A percentile compares a stretch with the other conserved stretches of the same genome.
phyloP scores from a whole-genome alignment of 2,797 vertebrate species.

The Siniperca obscura region DNA sequence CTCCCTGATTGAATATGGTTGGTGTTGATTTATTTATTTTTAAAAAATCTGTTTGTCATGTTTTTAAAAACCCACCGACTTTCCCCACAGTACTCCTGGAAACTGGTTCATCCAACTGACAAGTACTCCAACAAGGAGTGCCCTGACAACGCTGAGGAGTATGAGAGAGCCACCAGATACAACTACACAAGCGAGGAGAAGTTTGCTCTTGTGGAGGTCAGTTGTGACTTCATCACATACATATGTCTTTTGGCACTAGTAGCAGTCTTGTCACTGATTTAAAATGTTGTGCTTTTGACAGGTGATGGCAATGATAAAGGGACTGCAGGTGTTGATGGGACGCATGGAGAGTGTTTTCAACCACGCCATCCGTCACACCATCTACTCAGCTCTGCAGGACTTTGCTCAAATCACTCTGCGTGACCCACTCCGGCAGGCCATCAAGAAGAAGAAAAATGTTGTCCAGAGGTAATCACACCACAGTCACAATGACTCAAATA shows the following conservation, averaged over 20 bases:
- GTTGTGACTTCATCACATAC: background rate
- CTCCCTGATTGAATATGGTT: background rate
- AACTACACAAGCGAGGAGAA: constrained; percentile 99
- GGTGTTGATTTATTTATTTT: background rate
- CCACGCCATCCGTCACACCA: constrained; percentile 97
- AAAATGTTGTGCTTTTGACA: constrained; percentile 60
- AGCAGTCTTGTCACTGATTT: background rate
- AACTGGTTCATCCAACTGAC: constrained; percentile 97
- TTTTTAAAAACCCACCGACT: background rate
- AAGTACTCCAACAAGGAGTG: constrained; percentile 99
- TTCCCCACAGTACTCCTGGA: constrained; percentile 93
- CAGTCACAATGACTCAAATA: background rate
- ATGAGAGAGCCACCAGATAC: constrained; percentile 96
- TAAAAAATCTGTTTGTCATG: background rate
- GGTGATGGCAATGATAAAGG: constrained; percentile 99
- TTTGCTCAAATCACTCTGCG: constrained; percentile 94
- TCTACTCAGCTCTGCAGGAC: constrained; percentile 97
- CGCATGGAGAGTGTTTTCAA: constrained; percentile 99
- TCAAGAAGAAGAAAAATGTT: constrained; percentile 99
- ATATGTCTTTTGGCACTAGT: fast-evolving
- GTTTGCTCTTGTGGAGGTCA: constrained; percentile 97
- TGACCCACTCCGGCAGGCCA: constrained; percentile 95
- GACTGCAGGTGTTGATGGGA: constrained; percentile 97
- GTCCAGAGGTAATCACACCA: constrained; percentile 89
- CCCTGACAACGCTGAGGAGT: constrained; percentile 97